Evolutionary conservation across 1,140 invertebrate species (phyloP).

Genomic region (Tetramorium simillimum): DNA sequence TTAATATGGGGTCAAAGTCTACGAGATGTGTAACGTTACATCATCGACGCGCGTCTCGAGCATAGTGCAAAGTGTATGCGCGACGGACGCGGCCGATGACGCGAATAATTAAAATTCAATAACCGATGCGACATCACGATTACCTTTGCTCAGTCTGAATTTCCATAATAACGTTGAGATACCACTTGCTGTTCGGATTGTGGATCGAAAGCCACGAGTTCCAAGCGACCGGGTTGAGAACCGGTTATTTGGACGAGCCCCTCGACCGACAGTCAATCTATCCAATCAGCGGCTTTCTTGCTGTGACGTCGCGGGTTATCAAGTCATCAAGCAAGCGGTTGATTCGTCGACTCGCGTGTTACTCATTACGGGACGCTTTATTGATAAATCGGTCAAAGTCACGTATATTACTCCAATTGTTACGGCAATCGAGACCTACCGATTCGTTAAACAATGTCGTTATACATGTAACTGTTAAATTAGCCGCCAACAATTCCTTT

Average conservation of each 20-base stretch:
- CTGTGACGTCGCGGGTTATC: conserved; percentile 30
- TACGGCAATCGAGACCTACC: conserved; percentile 29
- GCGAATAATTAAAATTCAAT: not conserved
- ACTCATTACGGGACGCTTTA: conserved; percentile 38
- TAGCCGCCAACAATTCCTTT: conserved; percentile 24
- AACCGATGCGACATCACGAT: not conserved
- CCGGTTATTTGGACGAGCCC: conserved; percentile 66
- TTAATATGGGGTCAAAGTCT: conserved; percentile 14
- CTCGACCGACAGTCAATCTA: conserved; percentile 58
- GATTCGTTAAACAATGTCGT: conserved; percentile 9
- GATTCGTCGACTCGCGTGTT: conserved; percentile 38
- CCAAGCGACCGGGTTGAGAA: conserved; percentile 50
- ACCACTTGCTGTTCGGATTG: not conserved
- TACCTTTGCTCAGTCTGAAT: not conserved
- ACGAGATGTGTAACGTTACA: not conserved
- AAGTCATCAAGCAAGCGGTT: conserved; percentile 33
- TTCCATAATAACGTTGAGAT: not conserved
- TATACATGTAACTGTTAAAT: conserved; percentile 29
- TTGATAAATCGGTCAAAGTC: conserved; percentile 58
- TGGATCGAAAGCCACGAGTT: no score
- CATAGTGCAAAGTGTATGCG: not conserved
- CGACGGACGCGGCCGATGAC: not conserved
- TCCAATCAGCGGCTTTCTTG: conserved; percentile 66
- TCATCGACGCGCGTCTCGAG: not conserved
- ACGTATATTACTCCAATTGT: conserved; percentile 41